Conservation (phyloP, 2,797 vertebrate genomes). For the Threskiornis aethiopicus region DNA sequence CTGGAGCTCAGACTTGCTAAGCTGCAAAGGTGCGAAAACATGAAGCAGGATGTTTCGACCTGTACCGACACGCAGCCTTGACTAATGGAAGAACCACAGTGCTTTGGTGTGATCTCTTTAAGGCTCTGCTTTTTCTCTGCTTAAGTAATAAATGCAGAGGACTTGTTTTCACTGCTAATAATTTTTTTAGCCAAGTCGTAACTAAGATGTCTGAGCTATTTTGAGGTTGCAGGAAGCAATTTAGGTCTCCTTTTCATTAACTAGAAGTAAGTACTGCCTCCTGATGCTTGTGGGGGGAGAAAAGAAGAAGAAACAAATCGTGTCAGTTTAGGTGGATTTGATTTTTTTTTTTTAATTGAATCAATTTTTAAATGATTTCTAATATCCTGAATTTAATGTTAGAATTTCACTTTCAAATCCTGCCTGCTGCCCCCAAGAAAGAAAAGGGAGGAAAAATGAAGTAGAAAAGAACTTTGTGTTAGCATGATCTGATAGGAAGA, state of each 20-base stretch:
- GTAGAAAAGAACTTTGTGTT: not conserved
- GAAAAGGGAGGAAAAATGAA: not conserved
- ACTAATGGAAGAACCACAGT: conserved; percentile 25
- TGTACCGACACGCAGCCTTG: not conserved
- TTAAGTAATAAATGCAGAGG: not conserved
- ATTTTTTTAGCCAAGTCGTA: conserved; percentile 3
- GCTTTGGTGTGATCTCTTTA: not conserved
- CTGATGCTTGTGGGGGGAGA: not conserved
- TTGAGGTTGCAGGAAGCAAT: conserved; percentile 18
- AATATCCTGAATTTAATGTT: not conserved
- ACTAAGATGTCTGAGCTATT: conserved; percentile 25
- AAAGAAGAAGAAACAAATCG: not conserved
- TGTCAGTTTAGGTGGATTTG: not conserved
- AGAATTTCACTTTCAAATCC: not conserved
- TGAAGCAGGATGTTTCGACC: conserved; percentile 17
- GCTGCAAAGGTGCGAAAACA: not conserved
- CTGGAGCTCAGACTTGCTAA: conserved; percentile 33
- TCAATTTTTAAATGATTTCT: not conserved
- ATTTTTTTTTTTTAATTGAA: not conserved
- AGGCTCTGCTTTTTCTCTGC: not conserved
- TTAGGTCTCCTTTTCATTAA: not conserved
- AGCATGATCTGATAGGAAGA: not conserved
- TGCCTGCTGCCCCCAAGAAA: not conserved
- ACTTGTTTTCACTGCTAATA: conserved; percentile 36
- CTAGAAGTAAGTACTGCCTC: not conserved